Base-by-base conservation (phyloP, 1,140 invertebrate species). In the Dendroctonus ponderosae region DNA sequence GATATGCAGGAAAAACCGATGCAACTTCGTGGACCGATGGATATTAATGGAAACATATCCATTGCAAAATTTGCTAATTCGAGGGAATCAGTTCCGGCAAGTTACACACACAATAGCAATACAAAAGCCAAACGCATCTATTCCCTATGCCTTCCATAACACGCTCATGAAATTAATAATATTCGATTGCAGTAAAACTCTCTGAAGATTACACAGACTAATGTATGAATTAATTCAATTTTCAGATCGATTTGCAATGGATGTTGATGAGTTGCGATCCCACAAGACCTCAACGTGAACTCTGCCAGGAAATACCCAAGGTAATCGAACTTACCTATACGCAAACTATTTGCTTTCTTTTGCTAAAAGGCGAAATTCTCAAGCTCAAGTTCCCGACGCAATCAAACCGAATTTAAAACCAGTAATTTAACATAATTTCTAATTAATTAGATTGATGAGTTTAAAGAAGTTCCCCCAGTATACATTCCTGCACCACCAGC, bases 231-330 rank as follows among this genome's bases (percentile, higher is more conserved):
- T 11, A 46, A 46, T 46, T 9, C 1, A 46, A 46, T 46, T 46
- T 80, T 61, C 74, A 91, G 89, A 85, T 91, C 73, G 90, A 92
- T 74, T 77, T 92, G 40, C 90, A 92, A 82, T 91, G 87, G 89
- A 88, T 91, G 87, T 83, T 89, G 8, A 79, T 92, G 69, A 88
- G 86, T 71, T 92, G 90, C 77, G 89, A 92, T 79, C 87, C 89
- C n/a, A 83, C 84, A 2, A 82, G 84, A 73, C 86, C 88, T 7
- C 82, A 87, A 68, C 79, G 87, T 71, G 87, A 91, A 74, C 83
- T 78, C n/a, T 92, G 90, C 74, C 82, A 83, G 60, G 90, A 91
- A 78, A 72, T 91, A 44, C 87, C 85, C 51, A 84, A 8, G 15
- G 65, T 67, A 61, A 44, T 46, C 8, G 8, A 11, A 46, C 8